phyloP scores from a whole-genome alignment of 2,113 vertebrate genomes.

The Pachypanchax playfairii region DNA sequence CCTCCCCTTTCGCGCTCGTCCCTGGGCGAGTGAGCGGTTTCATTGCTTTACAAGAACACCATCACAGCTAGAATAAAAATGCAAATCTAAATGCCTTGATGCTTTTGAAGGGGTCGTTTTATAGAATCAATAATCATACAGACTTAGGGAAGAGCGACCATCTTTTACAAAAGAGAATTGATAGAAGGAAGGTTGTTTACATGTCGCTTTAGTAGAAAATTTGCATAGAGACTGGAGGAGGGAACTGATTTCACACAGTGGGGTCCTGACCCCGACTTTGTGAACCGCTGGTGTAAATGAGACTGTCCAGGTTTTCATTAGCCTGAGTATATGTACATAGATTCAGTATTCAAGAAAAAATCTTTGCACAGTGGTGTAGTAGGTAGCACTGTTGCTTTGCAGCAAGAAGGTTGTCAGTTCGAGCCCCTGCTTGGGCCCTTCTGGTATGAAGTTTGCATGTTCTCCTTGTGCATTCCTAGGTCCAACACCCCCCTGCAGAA shows the following conservation, averaged over 20 bases:
- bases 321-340: no score
- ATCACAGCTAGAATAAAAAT: conserved; percentile 73
- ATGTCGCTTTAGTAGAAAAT: conserved; percentile 41
- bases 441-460: no score
- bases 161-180: conserved; percentile 61
- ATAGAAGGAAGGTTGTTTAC: conserved; percentile 59
- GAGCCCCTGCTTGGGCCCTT: no score
- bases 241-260: conserved; percentile 9
- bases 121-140: conserved; percentile 76
- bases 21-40: conserved; percentile 58
- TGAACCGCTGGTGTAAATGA: no score
- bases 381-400: no score
- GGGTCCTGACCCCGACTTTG: conserved; percentile 32
- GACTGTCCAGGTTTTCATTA: no score
- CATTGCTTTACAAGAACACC: conserved; percentile 61
- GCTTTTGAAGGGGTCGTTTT: conserved; percentile 66
- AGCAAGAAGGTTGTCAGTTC: no score
- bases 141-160: conserved; percentile 35
- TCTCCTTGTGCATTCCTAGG: no score
- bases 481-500: no score
- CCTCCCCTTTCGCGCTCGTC: conserved; percentile 43
- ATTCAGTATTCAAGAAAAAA: no score
- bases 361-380: no score
- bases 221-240: conserved; percentile 23
- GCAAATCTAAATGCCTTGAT: conserved; percentile 68